Conservation (phyloP, 2,797 vertebrate species). For the Anniella stebbinsi region DNA sequence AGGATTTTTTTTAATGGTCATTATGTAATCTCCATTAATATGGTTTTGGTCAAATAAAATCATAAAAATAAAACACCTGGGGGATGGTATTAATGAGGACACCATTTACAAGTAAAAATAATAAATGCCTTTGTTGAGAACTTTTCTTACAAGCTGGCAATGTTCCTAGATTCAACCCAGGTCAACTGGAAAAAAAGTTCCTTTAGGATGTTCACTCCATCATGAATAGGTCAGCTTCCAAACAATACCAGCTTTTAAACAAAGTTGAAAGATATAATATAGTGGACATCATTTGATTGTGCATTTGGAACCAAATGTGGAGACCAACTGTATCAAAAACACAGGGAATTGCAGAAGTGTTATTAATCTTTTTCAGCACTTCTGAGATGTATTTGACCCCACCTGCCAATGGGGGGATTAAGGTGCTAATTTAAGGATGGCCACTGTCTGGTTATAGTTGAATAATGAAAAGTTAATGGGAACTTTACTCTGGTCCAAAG, state of each 20-base stretch:
- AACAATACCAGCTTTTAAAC: not conserved
- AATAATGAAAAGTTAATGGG: rapidly evolving
- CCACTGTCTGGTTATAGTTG: rapidly evolving
- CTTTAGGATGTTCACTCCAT: not conserved
- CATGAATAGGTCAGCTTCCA: not conserved
- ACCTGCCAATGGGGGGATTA: not conserved
- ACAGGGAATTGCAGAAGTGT: too few species aligned
- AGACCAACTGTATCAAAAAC: not conserved
- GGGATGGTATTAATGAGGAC: not conserved
- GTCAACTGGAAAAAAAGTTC: not conserved
- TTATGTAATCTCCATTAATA: not conserved
- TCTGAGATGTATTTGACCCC: not conserved
- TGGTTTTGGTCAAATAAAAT: not conserved
- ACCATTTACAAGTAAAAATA: not conserved
- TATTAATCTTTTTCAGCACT: not conserved
- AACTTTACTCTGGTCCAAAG: not conserved
- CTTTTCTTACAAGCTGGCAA: not conserved
- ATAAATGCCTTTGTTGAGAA: not conserved
- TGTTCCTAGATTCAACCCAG: not conserved
- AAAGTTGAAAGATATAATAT: not conserved
- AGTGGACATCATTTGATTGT: not conserved
- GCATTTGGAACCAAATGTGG: not conserved
- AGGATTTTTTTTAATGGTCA: not conserved
- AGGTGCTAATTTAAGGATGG: not conserved
- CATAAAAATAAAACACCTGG: not conserved